Evolutionary conservation across 2,113 vertebrate species (phyloP).

Genomic region (Petrocephalus zakoni): DNA sequence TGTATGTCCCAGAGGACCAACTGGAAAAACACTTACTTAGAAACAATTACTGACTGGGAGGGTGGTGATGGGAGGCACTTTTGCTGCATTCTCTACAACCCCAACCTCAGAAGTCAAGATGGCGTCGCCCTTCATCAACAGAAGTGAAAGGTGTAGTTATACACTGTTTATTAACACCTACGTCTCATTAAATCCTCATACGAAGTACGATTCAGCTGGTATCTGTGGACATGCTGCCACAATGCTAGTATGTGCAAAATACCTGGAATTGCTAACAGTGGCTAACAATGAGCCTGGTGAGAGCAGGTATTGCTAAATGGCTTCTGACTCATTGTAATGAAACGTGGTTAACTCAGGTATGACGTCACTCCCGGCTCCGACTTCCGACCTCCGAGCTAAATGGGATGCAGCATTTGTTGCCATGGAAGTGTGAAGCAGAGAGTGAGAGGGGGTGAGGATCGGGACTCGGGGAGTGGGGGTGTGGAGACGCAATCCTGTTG

Average conservation of each 20-base stretch:
- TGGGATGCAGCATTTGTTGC: slow-evolving; percentile 16
- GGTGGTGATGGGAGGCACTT: neutral
- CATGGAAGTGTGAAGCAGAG: slow-evolving; percentile 2
- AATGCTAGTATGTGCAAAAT: neutral
- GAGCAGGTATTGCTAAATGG: neutral
- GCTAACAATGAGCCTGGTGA: neutral
- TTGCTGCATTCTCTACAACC: neutral
- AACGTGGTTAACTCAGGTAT: neutral
- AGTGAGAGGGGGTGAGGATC: neutral
- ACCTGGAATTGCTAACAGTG: neutral
- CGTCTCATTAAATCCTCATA: neutral
- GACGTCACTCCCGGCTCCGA: neutral
- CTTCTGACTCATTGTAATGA: neutral
- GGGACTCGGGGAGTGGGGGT: neutral
- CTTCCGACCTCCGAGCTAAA: neutral
- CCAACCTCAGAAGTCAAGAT: neutral
- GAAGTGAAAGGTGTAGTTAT: neutral
- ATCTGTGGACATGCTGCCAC: neutral
- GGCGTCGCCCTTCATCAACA: neutral
- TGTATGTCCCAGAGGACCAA: neutral
- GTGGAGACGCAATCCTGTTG: neutral
- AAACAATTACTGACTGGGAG: slow-evolving; percentile 8
- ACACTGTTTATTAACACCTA: neutral
- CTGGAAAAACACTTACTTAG: neutral
- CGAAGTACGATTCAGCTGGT: neutral